Evolutionary conservation across 2,113 vertebrate genomes (phyloP).

Genomic region (Suricata suricatta): DNA sequence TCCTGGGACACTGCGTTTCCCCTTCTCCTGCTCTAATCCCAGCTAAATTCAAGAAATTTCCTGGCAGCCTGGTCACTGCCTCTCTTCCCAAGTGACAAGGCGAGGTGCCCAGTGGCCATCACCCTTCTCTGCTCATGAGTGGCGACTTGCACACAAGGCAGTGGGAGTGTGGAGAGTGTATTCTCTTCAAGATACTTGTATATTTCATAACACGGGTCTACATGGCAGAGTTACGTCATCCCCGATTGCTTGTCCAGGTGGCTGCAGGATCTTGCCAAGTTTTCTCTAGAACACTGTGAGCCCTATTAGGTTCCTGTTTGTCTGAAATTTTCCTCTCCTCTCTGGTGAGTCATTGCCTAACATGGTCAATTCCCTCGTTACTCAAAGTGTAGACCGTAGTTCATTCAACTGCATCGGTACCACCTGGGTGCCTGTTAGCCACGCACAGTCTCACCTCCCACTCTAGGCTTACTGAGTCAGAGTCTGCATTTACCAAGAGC

Average conservation of each 20-base stretch:
- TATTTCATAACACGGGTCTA: constrained; percentile 36
- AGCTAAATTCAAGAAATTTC: not conserved
- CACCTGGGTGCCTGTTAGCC: not conserved
- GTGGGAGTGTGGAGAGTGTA: not conserved
- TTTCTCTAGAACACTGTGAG: constrained; percentile 60
- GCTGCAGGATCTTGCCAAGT: constrained; percentile 58
- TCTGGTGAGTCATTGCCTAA: not conserved
- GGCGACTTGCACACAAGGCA: not conserved
- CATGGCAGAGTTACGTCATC: constrained; percentile 60
- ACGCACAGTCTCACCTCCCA: not conserved
- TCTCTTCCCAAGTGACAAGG: not conserved
- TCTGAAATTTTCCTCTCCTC: constrained; percentile 22
- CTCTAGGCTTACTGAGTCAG: not conserved
- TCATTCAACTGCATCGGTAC: not conserved
- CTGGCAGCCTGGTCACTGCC: not conserved
- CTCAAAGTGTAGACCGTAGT: not conserved
- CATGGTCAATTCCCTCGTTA: not conserved
- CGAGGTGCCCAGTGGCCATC: not conserved
- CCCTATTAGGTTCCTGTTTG: constrained; percentile 53
- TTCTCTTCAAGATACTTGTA: not conserved
- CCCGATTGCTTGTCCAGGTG: constrained; percentile 71
- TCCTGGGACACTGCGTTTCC: not conserved
- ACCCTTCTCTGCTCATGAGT: not conserved
- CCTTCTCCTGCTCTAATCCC: not conserved
- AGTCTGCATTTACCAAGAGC: not conserved